Evolutionary conservation across 2,888 invertebrate genomes (phyloP).

Genomic region (Halictus quadricinctus): DNA sequence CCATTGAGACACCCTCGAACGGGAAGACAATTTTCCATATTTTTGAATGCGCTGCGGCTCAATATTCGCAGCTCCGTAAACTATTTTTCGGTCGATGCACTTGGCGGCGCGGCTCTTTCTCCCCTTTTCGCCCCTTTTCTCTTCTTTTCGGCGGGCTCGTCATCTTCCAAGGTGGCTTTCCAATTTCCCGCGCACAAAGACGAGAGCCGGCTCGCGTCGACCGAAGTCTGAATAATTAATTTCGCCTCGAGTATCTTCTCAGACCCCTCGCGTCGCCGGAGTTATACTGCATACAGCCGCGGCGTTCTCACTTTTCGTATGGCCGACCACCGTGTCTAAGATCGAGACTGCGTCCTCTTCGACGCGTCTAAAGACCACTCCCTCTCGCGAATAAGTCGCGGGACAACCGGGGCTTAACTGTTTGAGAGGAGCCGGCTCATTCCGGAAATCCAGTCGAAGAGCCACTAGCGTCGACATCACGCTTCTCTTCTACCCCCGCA

Average conservation of each 20-base stretch:
- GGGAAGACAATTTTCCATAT: constrained; percentile 14
- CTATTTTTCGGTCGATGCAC: constrained; percentile 55
- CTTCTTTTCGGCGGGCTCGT: constrained; percentile 33
- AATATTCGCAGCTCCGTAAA: constrained; percentile 44
- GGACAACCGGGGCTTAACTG: constrained; percentile 1
- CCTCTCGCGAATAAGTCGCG: background rate
- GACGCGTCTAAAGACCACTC: background rate
- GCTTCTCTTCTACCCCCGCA: background rate
- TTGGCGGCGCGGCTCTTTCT: constrained; percentile 30
- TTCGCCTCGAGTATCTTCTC: constrained; percentile 67
- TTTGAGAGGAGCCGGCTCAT: background rate
- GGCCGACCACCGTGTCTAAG: constrained; percentile 27
- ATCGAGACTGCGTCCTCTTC: constrained; percentile 15
- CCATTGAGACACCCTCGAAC: too few species aligned
- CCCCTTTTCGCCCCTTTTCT: background rate
- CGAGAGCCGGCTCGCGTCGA: constrained; percentile 60
- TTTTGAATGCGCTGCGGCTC: constrained; percentile 11
- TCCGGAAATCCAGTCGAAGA: constrained; percentile 8
- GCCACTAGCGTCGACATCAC: background rate
- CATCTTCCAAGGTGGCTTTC: constrained; percentile 60
- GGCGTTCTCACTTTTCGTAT: constrained; percentile 53
- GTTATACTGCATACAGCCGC: constrained; percentile 51
- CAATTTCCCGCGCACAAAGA: constrained; percentile 69
- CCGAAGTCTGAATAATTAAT: constrained; percentile 70
- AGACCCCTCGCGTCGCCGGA: constrained; percentile 59